Evolutionary conservation across 2,113 vertebrate species (phyloP), one percentile per base, ranked within the genome.

Genomic region (Anser cygnoides): DNA sequence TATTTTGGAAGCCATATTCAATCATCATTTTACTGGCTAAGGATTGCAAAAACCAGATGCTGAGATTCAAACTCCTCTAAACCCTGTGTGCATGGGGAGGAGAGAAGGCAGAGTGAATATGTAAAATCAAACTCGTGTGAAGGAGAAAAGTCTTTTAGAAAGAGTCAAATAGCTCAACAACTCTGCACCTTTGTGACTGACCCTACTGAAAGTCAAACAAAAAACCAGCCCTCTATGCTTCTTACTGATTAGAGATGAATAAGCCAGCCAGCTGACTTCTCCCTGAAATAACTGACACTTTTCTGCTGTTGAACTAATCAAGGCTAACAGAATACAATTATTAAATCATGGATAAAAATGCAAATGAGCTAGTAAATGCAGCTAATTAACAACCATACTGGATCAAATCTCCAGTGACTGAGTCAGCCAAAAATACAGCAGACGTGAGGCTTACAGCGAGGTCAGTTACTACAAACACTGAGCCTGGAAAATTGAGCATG

Each of bases 1-100:
- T 96, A 90, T 84, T 96, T 95, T 97, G 93, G 93, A 96, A 96
- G 90, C 59, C 90, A 76, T 85, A 21, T 91, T 95, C n/a, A 6
- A 66, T 70, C 78, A 66, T 70, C 78, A 62, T 91, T 94, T 96
- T 79, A 93, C 67, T 91, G 90, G 84, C 94, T 94, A 77, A 77
- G 74, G 78, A 77, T 41, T 90, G 91, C 44, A 81, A 91, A 94
- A 95, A 55, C 15, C 93, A 94, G 92, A 87, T 15, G 0, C 77
- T 73, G 89, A 59, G 83, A 65, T 95, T 43, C 87, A 94, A 87
- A 75, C 49, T 92, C n/a, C 52, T 95, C 49, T 95, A 93, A 92
- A 84, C 73, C 39, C 75, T 95, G 86, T 35, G 28, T 75, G 83
- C 26, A 16, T 31, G 12, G 35, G 68, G 28, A 87, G 79, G 82